Base-by-base conservation (phyloP, 2,888 invertebrate genomes). In the Amphimallon solstitiale region DNA sequence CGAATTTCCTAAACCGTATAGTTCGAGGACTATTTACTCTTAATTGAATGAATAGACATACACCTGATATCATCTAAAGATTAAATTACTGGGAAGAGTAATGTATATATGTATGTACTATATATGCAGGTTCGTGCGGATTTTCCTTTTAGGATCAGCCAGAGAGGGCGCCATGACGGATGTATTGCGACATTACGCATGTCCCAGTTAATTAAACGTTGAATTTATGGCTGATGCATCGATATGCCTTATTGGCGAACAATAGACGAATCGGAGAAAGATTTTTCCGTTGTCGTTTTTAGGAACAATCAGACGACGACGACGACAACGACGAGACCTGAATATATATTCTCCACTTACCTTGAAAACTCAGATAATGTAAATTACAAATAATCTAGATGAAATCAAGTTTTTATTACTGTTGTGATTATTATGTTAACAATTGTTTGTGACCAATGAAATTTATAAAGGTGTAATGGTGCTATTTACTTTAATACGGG, bases 201-300 rank as follows among this genome's bases (percentile, higher is more conserved):
- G 74, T 70, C 67, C 65, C 35, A 69, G 72, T 76, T 78, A 79
- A 79, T 79, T 79, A 79, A 76, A 75, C 71, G 70, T 68, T 65
- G 73, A 75, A 79, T 79, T 79, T 79, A 79, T 78, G 70, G 76
- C 76, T 72, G 77, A 79, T 78, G 75, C 72, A 72, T 74, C 74
- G 79, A 79, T 79, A 78, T 77, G 76, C 77, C 75, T 72, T 76
- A 76, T 76, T 76, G 76, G 77, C 72, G 72, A 74, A 77, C 78
- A 66, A 66, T 66, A 66, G 66, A 61, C 61, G 34, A 40, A 40
- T 56, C 56, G 23, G 15, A 15, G 23, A 23, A 14, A 40, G 21
- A 38, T 54, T 51, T 51, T 51, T 37, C 6, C 15, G 4, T 15
- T 35, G 15, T 15, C 34, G 38, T 19, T 38, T 54, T 40, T 21